Evolutionary conservation across 1,140 invertebrate genomes (phyloP).

Genomic region (Pseudomyrmex pallidus): DNA sequence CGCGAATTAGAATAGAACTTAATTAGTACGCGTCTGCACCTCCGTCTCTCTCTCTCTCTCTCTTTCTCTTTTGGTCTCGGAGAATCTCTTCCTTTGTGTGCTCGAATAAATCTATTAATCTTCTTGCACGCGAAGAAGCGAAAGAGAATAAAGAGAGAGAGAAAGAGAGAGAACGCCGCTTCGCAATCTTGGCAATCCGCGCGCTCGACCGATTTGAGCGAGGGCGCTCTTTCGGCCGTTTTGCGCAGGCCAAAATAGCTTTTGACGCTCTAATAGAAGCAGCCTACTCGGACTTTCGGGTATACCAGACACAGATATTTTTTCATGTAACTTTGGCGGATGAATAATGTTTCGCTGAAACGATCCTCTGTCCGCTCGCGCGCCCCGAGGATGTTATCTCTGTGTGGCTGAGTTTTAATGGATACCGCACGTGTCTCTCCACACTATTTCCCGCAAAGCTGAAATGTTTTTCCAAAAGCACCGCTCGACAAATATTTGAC

Average conservation of each 20-base stretch:
- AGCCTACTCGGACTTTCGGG: neutral
- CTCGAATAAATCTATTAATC: neutral
- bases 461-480: neutral
- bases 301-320: neutral
- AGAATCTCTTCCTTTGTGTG: neutral
- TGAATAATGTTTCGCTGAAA: neutral
- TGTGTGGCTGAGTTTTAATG: neutral
- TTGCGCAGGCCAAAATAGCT: neutral
- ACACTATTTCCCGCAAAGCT: neutral
- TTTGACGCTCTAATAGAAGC: slow-evolving; percentile 5
- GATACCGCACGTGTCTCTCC: neutral
- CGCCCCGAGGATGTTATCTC: neutral
- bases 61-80: neutral
- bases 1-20: slow-evolving; percentile 26
- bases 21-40: neutral
- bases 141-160: neutral
- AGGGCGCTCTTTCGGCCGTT: neutral
- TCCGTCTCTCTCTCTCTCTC: neutral
- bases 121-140: neutral
- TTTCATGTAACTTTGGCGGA: neutral
- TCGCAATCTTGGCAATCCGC: slow-evolving; percentile 10
- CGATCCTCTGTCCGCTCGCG: neutral
- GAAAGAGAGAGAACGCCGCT: neutral
- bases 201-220: neutral
- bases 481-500: neutral